Percentiles rank a stretch among this genome's conserved stretches.
Conservation (phyloP, 1,140 invertebrate species). For the Leptinotarsa texana region DNA sequence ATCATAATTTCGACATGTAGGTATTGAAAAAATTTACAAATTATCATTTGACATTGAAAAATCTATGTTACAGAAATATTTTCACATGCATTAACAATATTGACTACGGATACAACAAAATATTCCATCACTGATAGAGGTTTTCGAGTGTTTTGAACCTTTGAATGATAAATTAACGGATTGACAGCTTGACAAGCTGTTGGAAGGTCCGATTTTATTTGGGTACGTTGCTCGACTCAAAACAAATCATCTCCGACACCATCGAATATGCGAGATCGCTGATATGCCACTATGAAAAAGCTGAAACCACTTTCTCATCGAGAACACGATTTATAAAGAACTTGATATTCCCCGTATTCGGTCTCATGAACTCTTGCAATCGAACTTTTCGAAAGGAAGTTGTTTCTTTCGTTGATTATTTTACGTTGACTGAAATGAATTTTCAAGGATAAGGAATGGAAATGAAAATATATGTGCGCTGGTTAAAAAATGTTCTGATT, state of each 20-base stretch:
- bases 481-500: too few relatives aligned
- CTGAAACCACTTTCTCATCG: background rate
- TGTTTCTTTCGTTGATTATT: constrained; percentile 7
- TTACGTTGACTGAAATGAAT: background rate
- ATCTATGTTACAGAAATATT: too few relatives aligned
- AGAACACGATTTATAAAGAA: constrained; percentile 16
- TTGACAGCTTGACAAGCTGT: constrained; percentile 40
- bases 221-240: constrained; percentile 31
- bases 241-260: constrained; percentile 38
- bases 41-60: too few relatives aligned
- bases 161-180: constrained; percentile 38
- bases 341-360: background rate
- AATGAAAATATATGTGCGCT: too few relatives aligned
- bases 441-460: background rate
- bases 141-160: constrained; percentile 21
- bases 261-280: constrained; percentile 27
- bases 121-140: too few relatives aligned
- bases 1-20: too few relatives aligned
- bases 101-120: too few relatives aligned
- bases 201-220: constrained; percentile 39
- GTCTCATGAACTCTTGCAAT: background rate
- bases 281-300: constrained; percentile 30
- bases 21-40: too few relatives aligned
- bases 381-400: background rate
- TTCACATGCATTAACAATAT: too few relatives aligned